phyloP scores from a whole-genome alignment of 2,797 vertebrate species.

The Squalus acanthias region DNA sequence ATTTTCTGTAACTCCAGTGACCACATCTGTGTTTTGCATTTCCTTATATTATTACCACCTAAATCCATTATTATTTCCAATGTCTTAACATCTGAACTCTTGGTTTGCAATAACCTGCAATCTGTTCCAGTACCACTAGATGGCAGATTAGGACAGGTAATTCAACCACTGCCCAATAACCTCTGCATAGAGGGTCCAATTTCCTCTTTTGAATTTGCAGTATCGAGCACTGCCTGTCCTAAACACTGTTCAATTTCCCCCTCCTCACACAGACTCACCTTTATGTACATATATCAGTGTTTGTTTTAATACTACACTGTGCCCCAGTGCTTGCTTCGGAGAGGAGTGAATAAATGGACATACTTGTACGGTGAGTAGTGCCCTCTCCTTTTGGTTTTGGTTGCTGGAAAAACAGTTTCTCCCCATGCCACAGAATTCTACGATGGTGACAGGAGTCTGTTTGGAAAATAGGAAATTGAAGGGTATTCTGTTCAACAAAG shows the following conservation, averaged over 20 bases:
- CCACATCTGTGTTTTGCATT: not conserved
- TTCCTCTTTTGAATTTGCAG: not conserved
- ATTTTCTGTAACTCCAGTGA: not conserved
- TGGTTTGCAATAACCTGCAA: not conserved
- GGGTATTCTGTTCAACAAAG: not conserved
- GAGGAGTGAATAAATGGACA: not conserved
- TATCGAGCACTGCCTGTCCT: not conserved
- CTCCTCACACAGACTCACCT: too few relatives aligned
- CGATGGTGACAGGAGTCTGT: too few relatives aligned
- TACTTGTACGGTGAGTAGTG: not conserved
- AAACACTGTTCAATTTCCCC: not conserved
- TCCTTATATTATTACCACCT: not conserved
- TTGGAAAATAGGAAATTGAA: not conserved
- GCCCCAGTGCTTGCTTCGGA: not conserved
- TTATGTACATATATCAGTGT: not conserved
- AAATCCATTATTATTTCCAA: not conserved
- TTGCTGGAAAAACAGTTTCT: not conserved
- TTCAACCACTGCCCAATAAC: not conserved
- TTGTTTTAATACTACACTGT: not conserved
- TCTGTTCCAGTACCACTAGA: not conserved
- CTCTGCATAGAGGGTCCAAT: not conserved
- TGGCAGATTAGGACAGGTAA: slow-evolving; percentile 9
- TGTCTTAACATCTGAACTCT: not conserved
- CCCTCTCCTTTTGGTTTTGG: not conserved
- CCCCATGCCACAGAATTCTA: not conserved